phyloP scores from a whole-genome alignment of 1,140 invertebrate genomes.

The Dreissena polymorpha region DNA sequence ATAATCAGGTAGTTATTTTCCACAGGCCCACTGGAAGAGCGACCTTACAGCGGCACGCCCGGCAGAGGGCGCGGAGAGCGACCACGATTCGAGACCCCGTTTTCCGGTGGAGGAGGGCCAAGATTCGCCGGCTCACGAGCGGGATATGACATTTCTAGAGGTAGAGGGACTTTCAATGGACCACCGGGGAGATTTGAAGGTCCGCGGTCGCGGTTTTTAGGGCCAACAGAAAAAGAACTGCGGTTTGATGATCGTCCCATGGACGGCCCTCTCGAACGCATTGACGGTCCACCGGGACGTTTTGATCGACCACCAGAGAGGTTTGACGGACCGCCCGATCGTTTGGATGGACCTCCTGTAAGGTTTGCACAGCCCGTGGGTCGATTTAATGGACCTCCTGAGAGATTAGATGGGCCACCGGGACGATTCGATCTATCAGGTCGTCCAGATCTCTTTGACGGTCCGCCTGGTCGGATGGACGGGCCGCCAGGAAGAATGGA shows the following conservation, averaged over 20 bases:
- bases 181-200: too few species aligned
- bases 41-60: too few species aligned
- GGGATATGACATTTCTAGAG: too few species aligned
- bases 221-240: neutral
- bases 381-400: neutral
- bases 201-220: too few species aligned
- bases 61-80: too few species aligned
- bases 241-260: constrained; percentile 1
- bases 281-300: neutral
- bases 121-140: too few species aligned
- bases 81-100: too few species aligned
- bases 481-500: neutral
- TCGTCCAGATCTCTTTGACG: neutral
- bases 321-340: neutral
- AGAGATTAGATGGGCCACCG: neutral
- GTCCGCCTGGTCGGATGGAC: neutral
- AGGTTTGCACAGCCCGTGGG: neutral
- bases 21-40: too few species aligned
- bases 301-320: neutral
- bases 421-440: neutral
- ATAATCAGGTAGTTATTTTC: too few species aligned
- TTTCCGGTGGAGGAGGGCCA: too few species aligned
- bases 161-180: too few species aligned
- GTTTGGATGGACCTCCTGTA: neutral
- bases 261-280: neutral